A percentile compares a stretch with the other conserved stretches of the same genome.
These are phyloP conservation scores for Spodoptera picta DNA, from an alignment of 2,888 invertebrate species.

Conservation along the genomic window DNA sequence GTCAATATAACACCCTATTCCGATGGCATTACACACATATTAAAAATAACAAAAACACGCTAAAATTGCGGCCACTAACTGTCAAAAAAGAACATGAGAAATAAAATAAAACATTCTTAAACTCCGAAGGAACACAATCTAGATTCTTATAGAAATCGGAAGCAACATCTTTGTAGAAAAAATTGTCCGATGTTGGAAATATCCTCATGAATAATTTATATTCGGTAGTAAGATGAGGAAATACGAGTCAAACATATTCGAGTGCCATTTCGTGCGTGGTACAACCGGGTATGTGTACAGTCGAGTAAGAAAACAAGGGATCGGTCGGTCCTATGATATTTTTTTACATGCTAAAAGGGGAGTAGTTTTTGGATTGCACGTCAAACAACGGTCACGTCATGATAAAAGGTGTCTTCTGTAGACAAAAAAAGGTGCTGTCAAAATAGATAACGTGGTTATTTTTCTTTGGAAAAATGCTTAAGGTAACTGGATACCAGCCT, in stretches of 20 bases:
- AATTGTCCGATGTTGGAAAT: constrained; percentile 60
- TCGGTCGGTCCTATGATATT: constrained; percentile 1
- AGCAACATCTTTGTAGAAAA: constrained; percentile 65
- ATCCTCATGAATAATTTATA: constrained; percentile 75
- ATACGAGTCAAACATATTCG: constrained; percentile 64
- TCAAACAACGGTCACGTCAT: neutral
- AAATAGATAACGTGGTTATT: too few species aligned
- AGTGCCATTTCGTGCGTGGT: constrained; percentile 64
- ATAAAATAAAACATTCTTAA: constrained; percentile 22
- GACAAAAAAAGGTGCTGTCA: too few species aligned
- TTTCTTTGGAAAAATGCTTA: too few species aligned
- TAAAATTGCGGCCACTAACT: constrained; percentile 1
- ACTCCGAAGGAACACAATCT: constrained; percentile 52
- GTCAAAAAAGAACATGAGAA: constrained; percentile 11
- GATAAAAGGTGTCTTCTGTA: too few species aligned
- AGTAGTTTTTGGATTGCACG: constrained; percentile 1
- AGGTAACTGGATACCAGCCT: too few species aligned
- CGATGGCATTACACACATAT: constrained; percentile 23
- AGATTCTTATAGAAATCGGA: constrained; percentile 62
- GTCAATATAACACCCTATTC: constrained; percentile 33
- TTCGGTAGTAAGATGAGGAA: constrained; percentile 65
- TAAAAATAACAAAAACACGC: constrained; percentile 24
- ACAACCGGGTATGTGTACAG: constrained; percentile 53
- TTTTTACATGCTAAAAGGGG: neutral
- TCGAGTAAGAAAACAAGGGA: constrained; percentile 21